Conservation (phyloP, 2,113 vertebrate genomes). For the Rafetus swinhoei region DNA sequence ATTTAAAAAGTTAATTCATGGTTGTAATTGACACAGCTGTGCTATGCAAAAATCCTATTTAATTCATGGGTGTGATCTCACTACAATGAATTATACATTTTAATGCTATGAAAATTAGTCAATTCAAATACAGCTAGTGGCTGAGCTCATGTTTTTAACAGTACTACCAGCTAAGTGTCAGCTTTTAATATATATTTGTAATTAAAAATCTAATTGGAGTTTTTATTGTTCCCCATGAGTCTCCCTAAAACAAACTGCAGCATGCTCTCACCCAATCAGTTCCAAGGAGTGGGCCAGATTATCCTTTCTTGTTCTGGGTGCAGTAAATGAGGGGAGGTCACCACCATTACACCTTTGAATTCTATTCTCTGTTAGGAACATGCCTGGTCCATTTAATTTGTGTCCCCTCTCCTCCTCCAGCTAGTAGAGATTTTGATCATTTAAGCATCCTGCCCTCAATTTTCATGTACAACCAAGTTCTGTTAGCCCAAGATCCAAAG, state of each 20-base stretch:
- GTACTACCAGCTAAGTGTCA: not conserved
- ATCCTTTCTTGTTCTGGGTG: not conserved
- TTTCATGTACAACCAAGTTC: not conserved
- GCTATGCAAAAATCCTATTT: not conserved
- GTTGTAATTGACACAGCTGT: not conserved
- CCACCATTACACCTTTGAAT: fast-evolving
- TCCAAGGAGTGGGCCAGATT: not conserved
- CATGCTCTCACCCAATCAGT: not conserved
- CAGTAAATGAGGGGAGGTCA: not conserved
- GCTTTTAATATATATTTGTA: slow-evolving; percentile 4
- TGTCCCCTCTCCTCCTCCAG: not conserved
- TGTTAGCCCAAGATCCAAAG: not conserved
- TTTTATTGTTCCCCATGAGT: slow-evolving; percentile 29
- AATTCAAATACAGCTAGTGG: not conserved
- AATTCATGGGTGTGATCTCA: slow-evolving; percentile 27
- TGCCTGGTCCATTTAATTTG: not conserved
- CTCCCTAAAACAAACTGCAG: not conserved
- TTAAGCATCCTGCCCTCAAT: not conserved
- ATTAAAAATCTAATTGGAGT: slow-evolving; percentile 36
- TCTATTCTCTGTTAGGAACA: not conserved
- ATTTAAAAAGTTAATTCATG: not conserved
- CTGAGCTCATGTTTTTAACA: slow-evolving; percentile 20
- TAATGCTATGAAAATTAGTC: slow-evolving; percentile 19
- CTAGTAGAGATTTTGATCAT: not conserved
- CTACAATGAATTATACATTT: not conserved